A percentile compares a stretch with the other conserved stretches of the same genome.
Conservation (phyloP, 1,140 invertebrate species). For the Bombus waltoni region DNA sequence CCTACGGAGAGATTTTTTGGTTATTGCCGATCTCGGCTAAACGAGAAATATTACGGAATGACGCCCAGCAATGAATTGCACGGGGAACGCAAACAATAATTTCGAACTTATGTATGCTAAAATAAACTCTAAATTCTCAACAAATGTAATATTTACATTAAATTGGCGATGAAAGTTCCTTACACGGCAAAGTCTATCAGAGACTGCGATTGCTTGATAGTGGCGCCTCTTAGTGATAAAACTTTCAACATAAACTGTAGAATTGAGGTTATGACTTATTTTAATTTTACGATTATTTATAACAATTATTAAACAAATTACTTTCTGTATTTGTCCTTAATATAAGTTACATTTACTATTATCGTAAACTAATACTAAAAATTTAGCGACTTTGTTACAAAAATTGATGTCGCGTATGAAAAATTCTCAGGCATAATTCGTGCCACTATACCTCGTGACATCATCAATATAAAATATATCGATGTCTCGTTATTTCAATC, state of each 20-base stretch:
- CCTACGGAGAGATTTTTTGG: slow-evolving; percentile 64
- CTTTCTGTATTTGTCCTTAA: too few relatives aligned
- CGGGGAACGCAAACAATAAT: slow-evolving; percentile 30
- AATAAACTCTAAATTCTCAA: slow-evolving; percentile 62
- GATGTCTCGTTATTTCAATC: slow-evolving; percentile 45
- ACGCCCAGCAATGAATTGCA: slow-evolving; percentile 46
- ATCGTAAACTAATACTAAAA: not conserved
- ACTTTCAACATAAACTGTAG: slow-evolving; percentile 43
- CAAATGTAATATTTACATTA: slow-evolving; percentile 77
- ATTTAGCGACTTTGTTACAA: not conserved
- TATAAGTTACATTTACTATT: not conserved
- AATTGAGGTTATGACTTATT: slow-evolving; percentile 73
- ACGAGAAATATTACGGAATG: slow-evolving; percentile 51
- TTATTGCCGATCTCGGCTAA: slow-evolving; percentile 63
- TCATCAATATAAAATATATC: slow-evolving; percentile 56
- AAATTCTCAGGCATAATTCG: slow-evolving; percentile 60
- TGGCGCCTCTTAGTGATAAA: slow-evolving; percentile 55
- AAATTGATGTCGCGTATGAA: slow-evolving; percentile 6
- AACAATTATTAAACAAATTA: not conserved
- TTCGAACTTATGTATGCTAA: slow-evolving; percentile 38
- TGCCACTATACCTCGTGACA: slow-evolving; percentile 72
- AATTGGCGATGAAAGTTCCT: slow-evolving; percentile 72
- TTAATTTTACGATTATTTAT: slow-evolving; percentile 12
- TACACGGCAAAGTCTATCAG: slow-evolving; percentile 72
- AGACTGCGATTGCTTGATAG: slow-evolving; percentile 67